phyloP scores from a whole-genome alignment of 2,113 vertebrate genomes.

The Calyptommatus sinebrachiatus region DNA sequence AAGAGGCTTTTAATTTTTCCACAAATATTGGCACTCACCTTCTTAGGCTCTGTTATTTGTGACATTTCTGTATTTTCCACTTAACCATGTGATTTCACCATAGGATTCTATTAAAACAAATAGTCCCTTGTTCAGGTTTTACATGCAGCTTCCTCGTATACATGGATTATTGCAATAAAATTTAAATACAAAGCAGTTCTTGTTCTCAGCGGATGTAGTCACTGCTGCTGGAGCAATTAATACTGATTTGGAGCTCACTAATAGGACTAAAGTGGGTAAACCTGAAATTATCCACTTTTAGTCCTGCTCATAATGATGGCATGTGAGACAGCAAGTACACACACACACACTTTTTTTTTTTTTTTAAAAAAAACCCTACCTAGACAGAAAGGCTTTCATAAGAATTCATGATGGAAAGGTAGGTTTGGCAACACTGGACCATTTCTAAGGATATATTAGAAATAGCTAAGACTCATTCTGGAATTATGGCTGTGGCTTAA shows the following conservation, averaged over 20 bases:
- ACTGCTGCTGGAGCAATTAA: not conserved
- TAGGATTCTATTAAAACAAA: slow-evolving; percentile 45
- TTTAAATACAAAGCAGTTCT: slow-evolving; percentile 40
- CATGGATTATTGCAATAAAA: slow-evolving; percentile 54
- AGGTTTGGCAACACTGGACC: not conserved
- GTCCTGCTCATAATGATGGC: slow-evolving; percentile 19
- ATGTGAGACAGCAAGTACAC: not conserved
- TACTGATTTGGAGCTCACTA: slow-evolving; percentile 30
- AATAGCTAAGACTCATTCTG: slow-evolving; percentile 26
- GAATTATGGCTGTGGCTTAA: slow-evolving; percentile 8
- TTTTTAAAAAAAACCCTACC: not conserved
- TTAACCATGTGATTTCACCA: slow-evolving; percentile 36
- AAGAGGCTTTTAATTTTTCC: slow-evolving; percentile 25
- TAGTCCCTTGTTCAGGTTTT: slow-evolving; percentile 56
- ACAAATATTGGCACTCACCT: slow-evolving; percentile 35
- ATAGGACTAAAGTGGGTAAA: slow-evolving; percentile 14
- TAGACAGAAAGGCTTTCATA: not conserved
- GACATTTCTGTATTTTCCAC: not conserved
- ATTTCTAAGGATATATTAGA: slow-evolving; percentile 35
- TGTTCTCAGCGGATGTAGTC: slow-evolving; percentile 35
- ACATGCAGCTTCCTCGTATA: slow-evolving; percentile 47
- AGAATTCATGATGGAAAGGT: not conserved
- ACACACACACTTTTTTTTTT: too few relatives aligned
- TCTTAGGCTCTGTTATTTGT: slow-evolving; percentile 38
- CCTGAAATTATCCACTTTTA: slow-evolving; percentile 43